Percentiles rank a stretch among this genome's conserved stretches.
phyloP scores from a whole-genome alignment of 1,140 invertebrate genomes.

The Achatina immaculata region DNA sequence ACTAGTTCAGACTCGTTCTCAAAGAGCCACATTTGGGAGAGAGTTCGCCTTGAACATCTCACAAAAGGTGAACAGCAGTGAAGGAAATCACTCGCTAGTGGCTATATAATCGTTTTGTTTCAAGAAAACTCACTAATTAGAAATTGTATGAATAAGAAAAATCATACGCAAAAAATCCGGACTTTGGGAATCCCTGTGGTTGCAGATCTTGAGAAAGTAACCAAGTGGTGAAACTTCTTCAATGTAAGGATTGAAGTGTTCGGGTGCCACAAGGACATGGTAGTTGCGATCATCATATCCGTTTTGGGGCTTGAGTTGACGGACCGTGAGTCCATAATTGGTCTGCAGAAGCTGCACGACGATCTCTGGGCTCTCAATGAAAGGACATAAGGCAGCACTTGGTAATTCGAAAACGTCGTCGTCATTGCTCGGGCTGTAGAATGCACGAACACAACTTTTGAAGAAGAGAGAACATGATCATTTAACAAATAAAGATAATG shows the following conservation, averaged over 20 bases:
- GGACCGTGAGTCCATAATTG: constrained; percentile 79
- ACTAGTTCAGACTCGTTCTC: too few species aligned
- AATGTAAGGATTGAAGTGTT: constrained; percentile 57
- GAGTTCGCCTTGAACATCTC: too few species aligned
- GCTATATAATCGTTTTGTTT: too few species aligned
- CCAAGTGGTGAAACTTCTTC: constrained; percentile 70
- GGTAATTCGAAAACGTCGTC: background rate
- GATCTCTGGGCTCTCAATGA: background rate
- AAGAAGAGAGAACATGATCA: background rate
- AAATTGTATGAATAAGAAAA: too few species aligned
- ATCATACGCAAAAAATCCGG: constrained; percentile 73
- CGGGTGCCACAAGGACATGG: constrained; percentile 65
- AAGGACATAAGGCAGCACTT: background rate
- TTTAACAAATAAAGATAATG: too few species aligned
- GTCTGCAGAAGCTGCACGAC: background rate
- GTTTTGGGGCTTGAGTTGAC: constrained; percentile 78
- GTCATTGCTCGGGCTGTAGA: background rate
- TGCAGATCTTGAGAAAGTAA: constrained; percentile 86
- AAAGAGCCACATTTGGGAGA: too few species aligned
- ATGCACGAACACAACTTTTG: background rate
- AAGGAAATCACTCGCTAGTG: too few species aligned
- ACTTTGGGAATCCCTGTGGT: constrained; percentile 83
- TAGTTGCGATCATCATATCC: constrained; percentile 89
- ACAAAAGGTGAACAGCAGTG: too few species aligned
- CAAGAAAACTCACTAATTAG: too few species aligned